Percentiles rank a stretch among this genome's conserved stretches.
phyloP scores from a whole-genome alignment of 1,140 invertebrate species.

The Tetraneura akinire region DNA sequence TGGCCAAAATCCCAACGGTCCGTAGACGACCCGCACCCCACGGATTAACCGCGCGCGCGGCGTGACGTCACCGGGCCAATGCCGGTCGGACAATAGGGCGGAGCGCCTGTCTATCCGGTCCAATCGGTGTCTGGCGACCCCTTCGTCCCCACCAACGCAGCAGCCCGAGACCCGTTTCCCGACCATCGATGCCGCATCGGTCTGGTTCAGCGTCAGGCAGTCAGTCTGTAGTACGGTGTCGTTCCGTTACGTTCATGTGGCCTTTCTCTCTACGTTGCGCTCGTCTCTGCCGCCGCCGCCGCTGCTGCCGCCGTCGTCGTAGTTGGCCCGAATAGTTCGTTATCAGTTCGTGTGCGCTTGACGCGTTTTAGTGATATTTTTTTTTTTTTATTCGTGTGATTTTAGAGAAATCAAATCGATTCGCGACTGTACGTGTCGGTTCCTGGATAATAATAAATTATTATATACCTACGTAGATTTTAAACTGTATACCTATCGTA shows the following conservation, averaged over 20 bases:
- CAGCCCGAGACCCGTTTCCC: constrained; percentile 41
- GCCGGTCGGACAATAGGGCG: constrained; percentile 7
- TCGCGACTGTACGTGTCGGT: not conserved
- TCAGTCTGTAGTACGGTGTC: constrained; percentile 38
- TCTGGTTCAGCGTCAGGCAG: constrained; percentile 49
- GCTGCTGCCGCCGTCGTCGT: not conserved
- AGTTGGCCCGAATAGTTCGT: no score
- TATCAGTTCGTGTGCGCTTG: not conserved
- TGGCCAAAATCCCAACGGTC: constrained; percentile 30
- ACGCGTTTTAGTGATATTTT: not conserved
- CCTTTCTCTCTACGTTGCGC: constrained; percentile 14
- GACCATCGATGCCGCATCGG: constrained; percentile 20
- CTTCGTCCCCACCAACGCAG: not conserved
- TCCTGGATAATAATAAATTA: not conserved
- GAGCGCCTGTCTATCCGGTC: not conserved
- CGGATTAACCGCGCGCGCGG: not conserved
- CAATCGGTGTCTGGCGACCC: constrained; percentile 26
- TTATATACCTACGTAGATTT: not conserved
- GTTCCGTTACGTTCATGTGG: not conserved
- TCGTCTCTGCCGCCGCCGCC: not conserved
- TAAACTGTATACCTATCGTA: no score
- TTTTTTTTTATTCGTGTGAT: not conserved
- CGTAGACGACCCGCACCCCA: not conserved
- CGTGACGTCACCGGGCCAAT: constrained; percentile 48
- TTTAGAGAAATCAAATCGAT: no score